Conservation (phyloP, 2,113 vertebrate species). For the Malurus elegans region DNA sequence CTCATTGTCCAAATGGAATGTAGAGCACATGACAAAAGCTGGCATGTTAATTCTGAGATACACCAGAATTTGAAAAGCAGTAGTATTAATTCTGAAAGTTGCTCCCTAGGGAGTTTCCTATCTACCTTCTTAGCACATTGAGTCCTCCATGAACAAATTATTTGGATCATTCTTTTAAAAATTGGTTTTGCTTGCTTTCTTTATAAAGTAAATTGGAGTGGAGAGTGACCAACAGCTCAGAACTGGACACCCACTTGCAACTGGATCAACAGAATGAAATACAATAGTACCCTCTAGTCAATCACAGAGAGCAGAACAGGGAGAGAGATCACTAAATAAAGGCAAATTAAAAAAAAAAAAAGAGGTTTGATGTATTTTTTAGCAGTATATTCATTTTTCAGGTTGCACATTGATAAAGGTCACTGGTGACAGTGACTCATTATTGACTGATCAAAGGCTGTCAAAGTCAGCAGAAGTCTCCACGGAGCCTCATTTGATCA, state of each 20-base stretch:
- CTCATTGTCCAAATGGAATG: not conserved
- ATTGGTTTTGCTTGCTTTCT: not conserved
- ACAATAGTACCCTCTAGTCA: not conserved
- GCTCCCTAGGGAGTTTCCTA: not conserved
- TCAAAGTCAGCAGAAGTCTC: not conserved
- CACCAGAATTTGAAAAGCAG: not conserved
- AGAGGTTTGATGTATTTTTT: not conserved
- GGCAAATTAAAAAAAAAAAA: not conserved
- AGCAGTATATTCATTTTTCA: not conserved
- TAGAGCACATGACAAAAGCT: not conserved
- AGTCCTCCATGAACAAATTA: not conserved
- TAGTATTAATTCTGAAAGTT: not conserved
- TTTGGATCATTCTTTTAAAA: not conserved
- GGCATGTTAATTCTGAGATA: not conserved
- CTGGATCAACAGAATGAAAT: not conserved
- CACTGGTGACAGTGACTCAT: not conserved
- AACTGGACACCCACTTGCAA: not conserved
- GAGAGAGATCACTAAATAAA: not conserved
- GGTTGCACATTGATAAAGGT: not conserved
- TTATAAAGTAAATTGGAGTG: not conserved
- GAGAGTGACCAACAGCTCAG: not conserved
- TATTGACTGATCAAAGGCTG: not conserved
- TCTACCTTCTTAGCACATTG: not conserved
- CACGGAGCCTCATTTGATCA: not conserved
- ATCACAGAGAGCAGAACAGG: rapidly evolving